A percentile compares a stretch with the other conserved stretches of the same genome.
Evolutionary conservation across 2,888 invertebrate species (phyloP).

Genomic region (Hartigia nigra): DNA sequence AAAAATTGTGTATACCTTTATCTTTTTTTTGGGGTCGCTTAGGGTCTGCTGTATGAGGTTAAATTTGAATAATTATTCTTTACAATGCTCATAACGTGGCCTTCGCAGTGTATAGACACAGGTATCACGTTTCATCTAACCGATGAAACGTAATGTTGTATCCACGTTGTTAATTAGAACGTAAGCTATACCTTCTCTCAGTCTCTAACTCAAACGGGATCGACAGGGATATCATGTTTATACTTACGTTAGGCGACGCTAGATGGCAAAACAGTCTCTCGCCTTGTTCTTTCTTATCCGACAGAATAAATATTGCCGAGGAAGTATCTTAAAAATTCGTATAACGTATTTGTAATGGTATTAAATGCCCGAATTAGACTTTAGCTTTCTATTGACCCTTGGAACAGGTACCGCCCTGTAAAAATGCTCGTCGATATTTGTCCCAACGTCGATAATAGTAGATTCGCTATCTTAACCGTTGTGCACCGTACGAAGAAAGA

Average conservation of each 20-base stretch:
- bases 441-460: not conserved
- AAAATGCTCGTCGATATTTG: not conserved
- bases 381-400: not conserved
- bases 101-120: not conserved
- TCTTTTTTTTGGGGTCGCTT: not conserved
- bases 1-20: not conserved
- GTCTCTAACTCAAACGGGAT: not conserved
- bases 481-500: not conserved
- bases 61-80: not conserved
- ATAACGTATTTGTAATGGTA: not conserved
- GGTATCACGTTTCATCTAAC: not conserved
- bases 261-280: constrained; percentile 40
- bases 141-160: not conserved
- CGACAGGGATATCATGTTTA: not conserved
- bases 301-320: constrained; percentile 7
- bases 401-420: not conserved
- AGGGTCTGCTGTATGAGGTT: not conserved
- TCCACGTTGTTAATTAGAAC: not conserved
- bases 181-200: not conserved
- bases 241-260: constrained; percentile 28
- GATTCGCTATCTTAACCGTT: not conserved
- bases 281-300: constrained; percentile 9
- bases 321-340: not conserved
- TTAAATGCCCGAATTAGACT: not conserved
- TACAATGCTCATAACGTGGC: not conserved